Evolutionary conservation across 2,113 vertebrate genomes (phyloP), one percentile per base, ranked within the genome.

Genomic region (Tetrao urogallus): DNA sequence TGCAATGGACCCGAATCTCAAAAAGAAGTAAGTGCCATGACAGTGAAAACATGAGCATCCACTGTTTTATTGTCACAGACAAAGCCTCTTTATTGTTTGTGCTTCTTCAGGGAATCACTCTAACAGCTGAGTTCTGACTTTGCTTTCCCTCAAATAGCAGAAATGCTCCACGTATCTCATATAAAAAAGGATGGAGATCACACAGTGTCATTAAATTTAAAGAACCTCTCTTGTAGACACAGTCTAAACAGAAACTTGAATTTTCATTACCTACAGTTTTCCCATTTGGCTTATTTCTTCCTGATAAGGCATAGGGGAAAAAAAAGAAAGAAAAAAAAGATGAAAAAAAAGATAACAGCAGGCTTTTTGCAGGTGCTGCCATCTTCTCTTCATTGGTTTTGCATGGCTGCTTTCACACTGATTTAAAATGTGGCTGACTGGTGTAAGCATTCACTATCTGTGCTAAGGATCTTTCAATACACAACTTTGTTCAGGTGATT

Each of bases 61-160:
- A 83, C 82, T 95, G 52, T 10, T 94, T 88, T 96, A 43, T 67
- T 85, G 73, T 88, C 84, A 89, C 73, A 89, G 95, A 94, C 86
- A 96, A 96, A 97, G 77, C 34, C 72, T 94, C 91, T 90, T 96
- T 91, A 86, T 87, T 87, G 70, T 93, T 96, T 57, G 56, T 90
- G 45, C 43, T 50, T 67, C 80, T 82, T 96, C 70, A 66, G 88
- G 86, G 82, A 58, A 81, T 40, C 71, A 65, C 42, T n/a, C 45
- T 79, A 76, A 65, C 79, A 93, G 83, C 50, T 34, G 60, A 96
- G 82, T 92, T 97, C 80, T 97, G 88, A 96, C 96, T 97, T 97
- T 97, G 63, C 28, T 83, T 86, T 90, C 91, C 93, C 86, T 96
- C 66, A 95, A 97, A 86, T 38, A 91, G 96, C 65, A 91, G 50